phyloP scores from a whole-genome alignment of 2,113 vertebrate species.

The Setophaga coronata region DNA sequence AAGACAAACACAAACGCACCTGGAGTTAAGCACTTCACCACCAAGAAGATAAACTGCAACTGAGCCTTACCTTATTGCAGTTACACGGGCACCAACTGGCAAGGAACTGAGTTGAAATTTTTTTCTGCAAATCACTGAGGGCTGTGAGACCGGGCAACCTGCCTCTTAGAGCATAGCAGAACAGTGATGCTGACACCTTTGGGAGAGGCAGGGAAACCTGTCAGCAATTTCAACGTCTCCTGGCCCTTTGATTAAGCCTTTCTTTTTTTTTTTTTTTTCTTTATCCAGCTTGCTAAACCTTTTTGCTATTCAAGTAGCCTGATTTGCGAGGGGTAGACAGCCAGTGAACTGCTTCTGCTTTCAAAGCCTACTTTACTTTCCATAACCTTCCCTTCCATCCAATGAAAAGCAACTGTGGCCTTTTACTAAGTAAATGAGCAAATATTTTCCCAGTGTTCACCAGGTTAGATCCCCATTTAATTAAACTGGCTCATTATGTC shows the following conservation, averaged over 20 bases:
- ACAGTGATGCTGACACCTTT: constrained; percentile 77
- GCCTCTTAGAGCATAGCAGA: constrained; percentile 70
- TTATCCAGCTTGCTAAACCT: constrained; percentile 20
- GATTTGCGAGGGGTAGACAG: constrained; percentile 64
- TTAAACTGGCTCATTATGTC: constrained; percentile 99
- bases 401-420: constrained; percentile 85
- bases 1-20: constrained; percentile 24
- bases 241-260: constrained; percentile 74
- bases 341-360: constrained; percentile 65
- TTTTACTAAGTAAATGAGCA: constrained; percentile 95
- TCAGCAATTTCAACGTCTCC: constrained; percentile 75
- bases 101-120: constrained; percentile 66
- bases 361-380: constrained; percentile 83
- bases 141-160: constrained; percentile 73
- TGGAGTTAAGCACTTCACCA: not conserved
- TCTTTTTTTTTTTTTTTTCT: not conserved
- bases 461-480: constrained; percentile 99
- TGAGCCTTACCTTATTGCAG: constrained; percentile 75
- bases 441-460: constrained; percentile 99
- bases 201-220: constrained; percentile 71
- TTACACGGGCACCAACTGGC: constrained; percentile 65
- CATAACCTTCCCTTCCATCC: constrained; percentile 83
- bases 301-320: constrained; percentile 68
- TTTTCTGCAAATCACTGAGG: constrained; percentile 73
- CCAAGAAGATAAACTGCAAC: constrained; percentile 65